A percentile compares a stretch with the other conserved stretches of the same genome.
phyloP scores from a whole-genome alignment of 1,140 invertebrate genomes.

The Oncopodura yosiiana region DNA sequence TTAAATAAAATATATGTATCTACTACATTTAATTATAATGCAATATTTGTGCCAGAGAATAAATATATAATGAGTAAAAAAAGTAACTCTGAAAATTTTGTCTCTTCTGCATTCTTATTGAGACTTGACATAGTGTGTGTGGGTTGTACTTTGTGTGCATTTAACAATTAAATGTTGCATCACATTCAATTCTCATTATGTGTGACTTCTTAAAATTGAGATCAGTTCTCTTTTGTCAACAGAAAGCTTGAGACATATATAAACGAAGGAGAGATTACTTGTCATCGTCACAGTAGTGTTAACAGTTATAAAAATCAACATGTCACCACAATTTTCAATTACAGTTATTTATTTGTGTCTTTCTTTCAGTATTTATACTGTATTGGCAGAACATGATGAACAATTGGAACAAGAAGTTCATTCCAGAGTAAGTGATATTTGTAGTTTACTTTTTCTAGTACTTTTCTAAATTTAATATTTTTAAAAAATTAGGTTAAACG shows the following conservation, averaged over 20 bases:
- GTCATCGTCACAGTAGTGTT: not conserved
- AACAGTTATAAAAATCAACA: not conserved
- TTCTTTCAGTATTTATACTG: not conserved
- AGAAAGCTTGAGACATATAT: too few species aligned
- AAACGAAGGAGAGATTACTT: too few species aligned
- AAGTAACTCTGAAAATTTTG: not conserved
- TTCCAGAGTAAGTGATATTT: not conserved
- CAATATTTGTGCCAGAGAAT: not conserved
- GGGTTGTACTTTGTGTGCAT: too few species aligned
- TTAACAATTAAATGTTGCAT: too few species aligned
- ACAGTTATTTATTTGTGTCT: not conserved
- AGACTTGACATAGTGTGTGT: too few species aligned
- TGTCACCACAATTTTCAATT: not conserved
- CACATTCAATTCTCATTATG: too few species aligned
- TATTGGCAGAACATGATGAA: not conserved
- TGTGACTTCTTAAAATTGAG: too few species aligned
- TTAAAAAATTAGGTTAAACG: slow-evolving; percentile 8
- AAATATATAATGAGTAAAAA: not conserved
- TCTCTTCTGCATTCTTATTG: too few species aligned
- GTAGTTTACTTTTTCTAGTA: not conserved
- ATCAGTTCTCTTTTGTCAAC: too few species aligned
- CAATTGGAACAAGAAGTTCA: not conserved
- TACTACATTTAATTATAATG: not conserved
- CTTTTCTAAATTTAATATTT: not conserved
- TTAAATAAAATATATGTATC: not conserved